These are phyloP conservation scores for Flexamia atlantica DNA, from an alignment of 2,888 invertebrate species.

Conservation along the genomic window DNA sequence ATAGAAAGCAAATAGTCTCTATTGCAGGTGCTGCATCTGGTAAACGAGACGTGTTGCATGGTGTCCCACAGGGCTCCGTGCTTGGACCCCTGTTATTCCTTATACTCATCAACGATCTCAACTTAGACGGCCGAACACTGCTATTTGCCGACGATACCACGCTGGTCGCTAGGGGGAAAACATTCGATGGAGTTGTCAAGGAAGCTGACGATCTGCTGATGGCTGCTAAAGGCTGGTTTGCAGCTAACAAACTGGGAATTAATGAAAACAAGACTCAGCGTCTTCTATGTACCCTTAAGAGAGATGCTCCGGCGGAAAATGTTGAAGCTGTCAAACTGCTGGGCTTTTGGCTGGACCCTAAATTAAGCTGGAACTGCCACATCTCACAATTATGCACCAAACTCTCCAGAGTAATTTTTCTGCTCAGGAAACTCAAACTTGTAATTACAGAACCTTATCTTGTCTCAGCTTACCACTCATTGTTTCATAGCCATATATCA, in stretches of 20 bases:
- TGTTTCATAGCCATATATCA: constrained; percentile 16
- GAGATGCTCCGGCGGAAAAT: background rate
- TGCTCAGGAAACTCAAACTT: background rate
- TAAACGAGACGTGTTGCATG: background rate
- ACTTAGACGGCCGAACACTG: background rate
- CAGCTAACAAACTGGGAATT: background rate
- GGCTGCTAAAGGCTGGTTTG: too few species aligned
- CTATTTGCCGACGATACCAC: constrained; percentile 46
- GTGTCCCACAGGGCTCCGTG: constrained; percentile 49
- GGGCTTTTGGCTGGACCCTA: background rate
- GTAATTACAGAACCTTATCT: background rate
- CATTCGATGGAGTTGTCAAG: background rate
- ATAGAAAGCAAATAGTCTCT: constrained; percentile 29
- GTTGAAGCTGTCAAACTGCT: background rate
- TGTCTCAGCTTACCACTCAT: background rate
- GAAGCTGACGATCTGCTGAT: constrained; percentile 21
- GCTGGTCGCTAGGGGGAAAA: background rate
- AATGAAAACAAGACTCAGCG: constrained; percentile 73
- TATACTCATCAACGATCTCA: constrained; percentile 32
- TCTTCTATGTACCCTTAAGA: background rate
- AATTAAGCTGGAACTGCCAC: background rate
- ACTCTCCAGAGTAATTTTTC: constrained; percentile 20
- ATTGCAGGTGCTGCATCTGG: constrained; percentile 37
- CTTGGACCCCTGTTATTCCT: constrained; percentile 42
- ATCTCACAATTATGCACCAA: background rate